A percentile compares a stretch with the other conserved stretches of the same genome.
phyloP scores from a whole-genome alignment of 2,113 vertebrate genomes.

The Anolis carolinensis region DNA sequence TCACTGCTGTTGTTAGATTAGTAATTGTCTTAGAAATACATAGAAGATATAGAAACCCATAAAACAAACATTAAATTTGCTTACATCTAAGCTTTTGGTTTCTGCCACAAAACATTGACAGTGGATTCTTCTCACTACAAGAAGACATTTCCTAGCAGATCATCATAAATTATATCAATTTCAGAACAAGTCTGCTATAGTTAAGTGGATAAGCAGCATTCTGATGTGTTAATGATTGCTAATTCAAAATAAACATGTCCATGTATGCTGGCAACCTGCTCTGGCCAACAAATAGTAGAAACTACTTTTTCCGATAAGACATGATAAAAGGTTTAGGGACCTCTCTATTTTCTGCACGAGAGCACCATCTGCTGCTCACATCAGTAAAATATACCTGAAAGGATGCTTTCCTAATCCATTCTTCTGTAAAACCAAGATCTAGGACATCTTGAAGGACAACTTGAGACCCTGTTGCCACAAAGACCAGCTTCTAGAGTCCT shows the following conservation, averaged over 20 bases:
- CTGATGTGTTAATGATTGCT: constrained; percentile 22
- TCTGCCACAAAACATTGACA: not conserved
- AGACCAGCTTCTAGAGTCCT: no score
- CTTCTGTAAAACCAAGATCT: not conserved
- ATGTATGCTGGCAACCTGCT: not conserved
- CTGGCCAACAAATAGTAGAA: not conserved
- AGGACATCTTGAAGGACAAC: not conserved
- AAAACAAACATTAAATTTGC: constrained; percentile 3
- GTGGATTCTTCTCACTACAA: fast-evolving
- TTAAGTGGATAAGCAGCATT: constrained; percentile 9
- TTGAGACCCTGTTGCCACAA: no score
- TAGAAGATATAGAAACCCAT: not conserved
- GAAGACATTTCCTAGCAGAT: not conserved
- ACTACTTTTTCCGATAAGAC: not conserved
- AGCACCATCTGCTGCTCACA: constrained; percentile 51
- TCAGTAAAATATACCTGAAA: not conserved
- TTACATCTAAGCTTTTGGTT: not conserved
- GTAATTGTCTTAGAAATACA: not conserved
- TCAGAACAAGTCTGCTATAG: not conserved
- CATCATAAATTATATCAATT: constrained; percentile 29
- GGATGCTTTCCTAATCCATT: not conserved
- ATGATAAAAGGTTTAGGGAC: not conserved
- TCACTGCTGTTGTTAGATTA: no score
- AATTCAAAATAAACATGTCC: constrained; percentile 40
- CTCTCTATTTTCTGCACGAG: constrained; percentile 42